These are phyloP conservation scores for Eubasilissa regina DNA, from an alignment of 1,140 invertebrate genomes.

Conservation along the genomic window DNA sequence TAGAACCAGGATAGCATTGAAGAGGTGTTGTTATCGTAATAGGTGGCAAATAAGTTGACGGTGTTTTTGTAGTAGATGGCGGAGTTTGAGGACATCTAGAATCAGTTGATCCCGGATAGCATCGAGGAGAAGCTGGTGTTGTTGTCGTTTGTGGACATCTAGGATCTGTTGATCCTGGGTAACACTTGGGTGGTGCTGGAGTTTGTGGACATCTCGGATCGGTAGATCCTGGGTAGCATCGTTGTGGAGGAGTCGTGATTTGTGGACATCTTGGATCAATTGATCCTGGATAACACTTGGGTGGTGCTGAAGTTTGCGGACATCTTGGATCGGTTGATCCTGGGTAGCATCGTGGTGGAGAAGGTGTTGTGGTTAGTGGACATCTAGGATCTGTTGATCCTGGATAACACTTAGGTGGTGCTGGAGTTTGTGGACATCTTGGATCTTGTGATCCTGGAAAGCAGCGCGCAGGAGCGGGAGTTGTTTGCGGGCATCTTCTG, in stretches of 20 bases:
- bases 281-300: conserved; percentile 61
- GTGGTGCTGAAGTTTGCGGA: conserved; percentile 59
- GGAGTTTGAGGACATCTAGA: conserved; percentile 54
- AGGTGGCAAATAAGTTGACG: conserved; percentile 53
- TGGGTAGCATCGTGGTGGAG: conserved; percentile 68
- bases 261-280: conserved; percentile 66
- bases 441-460: conserved; percentile 61
- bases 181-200: conserved; percentile 58
- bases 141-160: conserved; percentile 57
- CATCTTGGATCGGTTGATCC: conserved; percentile 65
- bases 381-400: conserved; percentile 65
- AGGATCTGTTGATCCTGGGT: conserved; percentile 64
- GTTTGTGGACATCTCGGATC: conserved; percentile 62
- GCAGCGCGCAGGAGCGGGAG: conserved; percentile 47
- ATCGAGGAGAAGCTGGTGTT: conserved; percentile 53
- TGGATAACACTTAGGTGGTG: conserved; percentile 62
- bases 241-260: conserved; percentile 53
- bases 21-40: conserved; percentile 51
- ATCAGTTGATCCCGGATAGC: conserved; percentile 63
- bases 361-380: conserved; percentile 55
- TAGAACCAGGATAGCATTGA: conserved; percentile 69
- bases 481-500: conserved; percentile 62
- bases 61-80: conserved; percentile 61
- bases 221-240: conserved; percentile 55
- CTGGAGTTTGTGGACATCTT: conserved; percentile 54